These are phyloP conservation scores for Mungos mungo DNA, from an alignment of 2,113 vertebrate species.

Conservation along the genomic window DNA sequence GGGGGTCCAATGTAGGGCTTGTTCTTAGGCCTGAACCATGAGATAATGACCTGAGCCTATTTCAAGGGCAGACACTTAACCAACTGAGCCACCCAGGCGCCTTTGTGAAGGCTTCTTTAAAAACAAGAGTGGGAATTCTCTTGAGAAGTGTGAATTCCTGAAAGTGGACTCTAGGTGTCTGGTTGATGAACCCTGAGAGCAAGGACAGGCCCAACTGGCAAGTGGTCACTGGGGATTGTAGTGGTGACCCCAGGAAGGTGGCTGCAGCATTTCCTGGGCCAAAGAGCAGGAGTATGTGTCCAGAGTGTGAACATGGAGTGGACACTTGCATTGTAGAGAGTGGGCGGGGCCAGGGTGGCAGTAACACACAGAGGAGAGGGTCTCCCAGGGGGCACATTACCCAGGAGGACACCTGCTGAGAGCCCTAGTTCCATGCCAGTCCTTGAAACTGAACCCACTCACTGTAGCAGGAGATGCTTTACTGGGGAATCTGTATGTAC, in stretches of 20 bases:
- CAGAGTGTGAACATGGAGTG: rapidly evolving
- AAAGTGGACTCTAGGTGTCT: neutral
- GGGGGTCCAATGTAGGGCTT: neutral
- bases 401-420: neutral
- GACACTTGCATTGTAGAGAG: neutral
- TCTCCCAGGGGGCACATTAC: neutral
- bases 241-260: neutral
- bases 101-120: neutral
- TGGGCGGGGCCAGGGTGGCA: neutral
- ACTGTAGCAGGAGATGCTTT: too few species aligned
- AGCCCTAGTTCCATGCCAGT: too few species aligned
- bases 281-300: neutral
- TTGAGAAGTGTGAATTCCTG: too few species aligned
- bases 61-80: too few species aligned
- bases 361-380: neutral
- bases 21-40: neutral
- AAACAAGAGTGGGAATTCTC: neutral
- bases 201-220: too few species aligned
- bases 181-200: neutral
- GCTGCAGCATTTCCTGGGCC: neutral
- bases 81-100: too few species aligned
- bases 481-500: too few species aligned
- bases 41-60: too few species aligned
- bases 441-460: too few species aligned
- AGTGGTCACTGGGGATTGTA: neutral